These are phyloP conservation scores for Drosophila punjabiensis DNA, from an alignment of 1,140 invertebrate species.

Conservation along the genomic window DNA sequence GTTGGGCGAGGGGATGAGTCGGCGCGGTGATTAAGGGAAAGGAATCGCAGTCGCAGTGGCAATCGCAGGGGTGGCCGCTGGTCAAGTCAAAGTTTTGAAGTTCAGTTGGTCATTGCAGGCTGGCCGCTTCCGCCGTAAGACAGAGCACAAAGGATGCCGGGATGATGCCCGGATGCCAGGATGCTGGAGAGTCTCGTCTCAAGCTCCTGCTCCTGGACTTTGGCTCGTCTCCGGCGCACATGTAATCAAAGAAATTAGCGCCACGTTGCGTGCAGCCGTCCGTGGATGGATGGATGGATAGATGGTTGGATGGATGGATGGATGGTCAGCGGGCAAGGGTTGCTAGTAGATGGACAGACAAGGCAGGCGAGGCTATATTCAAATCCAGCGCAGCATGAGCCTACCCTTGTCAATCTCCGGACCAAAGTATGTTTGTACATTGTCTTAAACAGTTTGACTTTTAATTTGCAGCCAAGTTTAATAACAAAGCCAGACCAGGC, in stretches of 20 bases:
- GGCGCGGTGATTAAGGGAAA: constrained; percentile 69
- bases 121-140: constrained; percentile 67
- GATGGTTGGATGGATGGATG: constrained; percentile 28
- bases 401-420: constrained; percentile 64
- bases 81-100: constrained; percentile 77
- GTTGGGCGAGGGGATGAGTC: constrained; percentile 16
- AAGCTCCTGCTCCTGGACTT: constrained; percentile 40
- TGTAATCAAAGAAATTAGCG: constrained; percentile 84
- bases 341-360: constrained; percentile 52
- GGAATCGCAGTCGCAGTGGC: constrained; percentile 29
- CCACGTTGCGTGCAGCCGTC: constrained; percentile 75
- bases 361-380: constrained; percentile 43
- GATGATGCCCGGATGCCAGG: constrained; percentile 17
- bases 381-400: constrained; percentile 72
- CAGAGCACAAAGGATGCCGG: constrained; percentile 69
- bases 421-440: constrained; percentile 73
- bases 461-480: constrained; percentile 76
- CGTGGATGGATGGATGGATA: constrained; percentile 44
- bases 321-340: constrained; percentile 57
- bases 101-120: constrained; percentile 80
- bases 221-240: constrained; percentile 49
- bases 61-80: constrained; percentile 51
- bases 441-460: constrained; percentile 84
- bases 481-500: constrained; percentile 50
- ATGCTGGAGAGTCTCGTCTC: constrained; percentile 38